Base-by-base conservation (phyloP, 1,140 invertebrate species). In the Pseudomyrmex pallidus region DNA sequence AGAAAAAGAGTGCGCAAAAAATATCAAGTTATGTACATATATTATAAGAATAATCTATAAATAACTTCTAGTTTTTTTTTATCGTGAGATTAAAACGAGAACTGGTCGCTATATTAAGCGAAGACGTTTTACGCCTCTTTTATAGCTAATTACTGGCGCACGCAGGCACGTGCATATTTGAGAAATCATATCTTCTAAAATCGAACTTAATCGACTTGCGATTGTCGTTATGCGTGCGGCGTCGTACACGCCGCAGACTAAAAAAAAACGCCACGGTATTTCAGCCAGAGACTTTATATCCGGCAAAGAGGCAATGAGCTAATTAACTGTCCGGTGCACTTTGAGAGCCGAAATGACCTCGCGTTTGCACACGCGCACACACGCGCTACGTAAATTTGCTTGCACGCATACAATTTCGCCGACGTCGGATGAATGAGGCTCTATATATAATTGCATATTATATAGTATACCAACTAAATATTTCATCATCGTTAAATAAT, bases 161-260 rank as follows among this genome's bases (percentile, higher is more conserved):
- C 20, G 54, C 54, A 52, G 44, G 12, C 44, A 50, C 56, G n/a
- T n/a, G 17, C 15, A 2, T 70, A 80, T 80, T 54, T 66, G 64
- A 20, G 66, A 80, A 61, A 70, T 80, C 66, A 48, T 12, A 64
- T 59, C 74, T 67, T 46, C 22, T 72, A 59, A 59, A 66, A 56
- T 80, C n/a, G 22, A 80, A 72, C 70, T 80, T 80, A 80, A 80
- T 80, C 54, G 76, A 17, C n/a, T 13, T 17, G 17, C 22, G 20
- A 52, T 57, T 20, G 52, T 56, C 48, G 54, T 68, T 68, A 56
- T 78, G 44, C 44, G 52, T n/a, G 35, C 20, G 25, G 4, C 48
- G 35, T 35, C 35, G 35, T 35, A 7, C 35, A 35, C 35, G 35
- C 7, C 35, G 35, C 15, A 20, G 50, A 68, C 12, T 13, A 22